Base-by-base conservation (phyloP, 2,113 vertebrate genomes). In the Paradoxurus hermaphroditus region DNA sequence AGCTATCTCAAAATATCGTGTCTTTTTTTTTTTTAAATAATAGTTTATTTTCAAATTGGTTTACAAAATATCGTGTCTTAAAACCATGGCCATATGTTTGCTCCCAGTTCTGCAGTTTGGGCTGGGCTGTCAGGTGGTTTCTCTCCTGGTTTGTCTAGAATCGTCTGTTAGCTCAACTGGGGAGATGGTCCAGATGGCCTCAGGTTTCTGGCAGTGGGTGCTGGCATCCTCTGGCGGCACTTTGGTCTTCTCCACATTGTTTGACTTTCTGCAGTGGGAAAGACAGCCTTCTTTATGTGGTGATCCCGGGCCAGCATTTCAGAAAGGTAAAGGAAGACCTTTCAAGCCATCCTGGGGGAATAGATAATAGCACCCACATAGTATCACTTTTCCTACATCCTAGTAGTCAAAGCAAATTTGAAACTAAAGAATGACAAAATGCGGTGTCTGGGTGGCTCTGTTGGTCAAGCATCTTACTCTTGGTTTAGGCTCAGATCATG, bases 311-410 rank as follows among this genome's bases (percentile, higher is more conserved):
- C 4, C 4, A 36, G 18, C 46, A 27, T 49, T 94, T 93, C 29
- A 68, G 79, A 46, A 86, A 31, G 23, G 2, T 15, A 44, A n/a
- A 83, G 46, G 34, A 92, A 7, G 14, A 44, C 11, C 3, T 72
- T 78, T 51, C n/a, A 39, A 85, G 51, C 23, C 4, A 41, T 27
- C 49, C 85, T 68, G 65, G 65, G 73, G 49, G 8, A 9, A 27
- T 53, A 31, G 4, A 10, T 11, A 29, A 3, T 44, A 31, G 73
- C 73, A 84, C 4, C 78, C 27, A 7, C 5, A 1, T 8, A 34
- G 4, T 1, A 0, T 53, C 59, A 13, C 25, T 93, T 65, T 27
- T 0, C 1, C 14, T 9, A 34, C 7, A 25, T 77, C 56, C 34
- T 53, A 23, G 23, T 11, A 2, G 18, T 46, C 27, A 31, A 73